A percentile compares a stretch with the other conserved stretches of the same genome.
Evolutionary conservation across 2,797 vertebrate genomes (phyloP).

Genomic region (Tachyglossus aculeatus): DNA sequence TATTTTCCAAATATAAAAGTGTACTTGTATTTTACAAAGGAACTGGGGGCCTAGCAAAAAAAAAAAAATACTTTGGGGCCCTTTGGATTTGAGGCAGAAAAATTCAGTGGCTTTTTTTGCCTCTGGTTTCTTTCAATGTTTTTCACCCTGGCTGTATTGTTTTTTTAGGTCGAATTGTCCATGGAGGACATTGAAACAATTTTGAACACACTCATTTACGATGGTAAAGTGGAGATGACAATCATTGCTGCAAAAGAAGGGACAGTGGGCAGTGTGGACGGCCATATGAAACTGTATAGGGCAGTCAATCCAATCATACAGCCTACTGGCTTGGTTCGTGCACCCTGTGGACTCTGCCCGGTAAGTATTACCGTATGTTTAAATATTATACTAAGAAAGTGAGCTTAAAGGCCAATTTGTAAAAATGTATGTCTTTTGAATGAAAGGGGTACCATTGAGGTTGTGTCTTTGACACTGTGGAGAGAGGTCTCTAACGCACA

Average conservation of each 20-base stretch:
- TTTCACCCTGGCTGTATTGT: neutral
- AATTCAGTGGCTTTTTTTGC: neutral
- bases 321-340: slow-evolving; percentile 89
- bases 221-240: slow-evolving; percentile 97
- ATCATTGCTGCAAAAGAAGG: slow-evolving; percentile 96
- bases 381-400: no score
- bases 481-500: neutral
- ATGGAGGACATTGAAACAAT: slow-evolving; percentile 99
- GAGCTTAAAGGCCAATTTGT: no score
- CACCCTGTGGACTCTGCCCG: slow-evolving; percentile 93
- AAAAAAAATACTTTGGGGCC: no score
- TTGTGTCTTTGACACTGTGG: no score
- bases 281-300: slow-evolving; percentile 93
- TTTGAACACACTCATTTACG: slow-evolving; percentile 95
- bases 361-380: slow-evolving; percentile 79
- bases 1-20: neutral
- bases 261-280: slow-evolving; percentile 92
- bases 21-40: neutral
- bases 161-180: slow-evolving; percentile 90
- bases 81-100: no score
- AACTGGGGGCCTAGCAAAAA: no score
- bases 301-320: slow-evolving; percentile 88
- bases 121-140: neutral
- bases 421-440: no score
- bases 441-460: no score